Base-by-base conservation (phyloP, 2,888 invertebrate species). In the Brenthis daphne region DNA sequence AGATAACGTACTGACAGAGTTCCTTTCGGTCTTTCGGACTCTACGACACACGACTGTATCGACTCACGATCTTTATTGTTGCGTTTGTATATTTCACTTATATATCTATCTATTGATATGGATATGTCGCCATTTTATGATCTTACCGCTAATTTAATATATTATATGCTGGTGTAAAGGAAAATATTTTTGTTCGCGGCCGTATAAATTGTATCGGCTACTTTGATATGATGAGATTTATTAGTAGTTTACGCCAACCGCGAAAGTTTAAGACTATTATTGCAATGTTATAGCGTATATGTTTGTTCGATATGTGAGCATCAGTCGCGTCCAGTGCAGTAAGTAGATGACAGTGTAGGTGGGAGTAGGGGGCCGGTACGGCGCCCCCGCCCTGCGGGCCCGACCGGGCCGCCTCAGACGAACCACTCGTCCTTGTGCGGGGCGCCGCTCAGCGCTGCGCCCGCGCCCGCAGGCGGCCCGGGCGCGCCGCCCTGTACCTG, bases 401-500 rank as follows among this genome's bases (percentile, higher is more conserved):
- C 87, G 85, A 76, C 82, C 86, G 83, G 86, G 85, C 85, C 85
- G 86, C 85, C 84, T 94, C 94, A 95, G 94, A 97, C 97, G 94
- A 97, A 97, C 97, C 97, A 97, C 94, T 97, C 97, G 94, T 97
- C 97, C 93, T 97, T 97, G 94, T 97, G 95, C 92, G 94, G 95
- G 95, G 96, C 86, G 79, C 86, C 95, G 95, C 96, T 94, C 94
- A 96, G 94, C 94, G 95, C 96, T 95, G 96, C 96, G 95, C 97
- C 96, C 96, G 97, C 96, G 95, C 96, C 95, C 96, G 95, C 96
- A 96, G 97, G 97, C 97, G 97, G 97, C 97, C 97, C 97, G 96
- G 96, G 93, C 94, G 94, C 94, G 94, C 94, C 94, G 94, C 94
- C 91, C 80, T 85, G 79, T 77, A 79, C 78, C 77, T 77, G 73